A percentile compares a stretch with the other conserved stretches of the same genome.
phyloP scores from a whole-genome alignment of 2,797 vertebrate species.

The Parauchenoglanis punctatus region DNA sequence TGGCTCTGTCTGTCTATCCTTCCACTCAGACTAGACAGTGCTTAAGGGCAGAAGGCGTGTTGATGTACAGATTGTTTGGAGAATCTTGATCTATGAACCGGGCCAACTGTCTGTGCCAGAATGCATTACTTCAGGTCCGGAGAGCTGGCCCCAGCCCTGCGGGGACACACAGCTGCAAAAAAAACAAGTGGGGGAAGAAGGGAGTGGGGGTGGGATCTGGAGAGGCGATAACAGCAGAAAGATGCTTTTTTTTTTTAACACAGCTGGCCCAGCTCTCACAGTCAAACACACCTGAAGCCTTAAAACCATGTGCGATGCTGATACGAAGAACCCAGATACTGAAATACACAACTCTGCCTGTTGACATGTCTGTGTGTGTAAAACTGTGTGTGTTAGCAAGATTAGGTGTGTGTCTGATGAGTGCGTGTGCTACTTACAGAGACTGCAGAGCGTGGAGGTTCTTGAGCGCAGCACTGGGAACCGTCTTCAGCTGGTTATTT shows the following conservation, averaged over 20 bases:
- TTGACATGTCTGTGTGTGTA: not conserved
- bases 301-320: conserved; percentile 7
- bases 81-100: conserved; percentile 69
- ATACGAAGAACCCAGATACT: not conserved
- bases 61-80: conserved; percentile 77
- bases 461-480: conserved; percentile 89
- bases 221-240: conserved; percentile 67
- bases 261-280: conserved; percentile 40
- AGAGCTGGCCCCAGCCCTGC: conserved; percentile 63
- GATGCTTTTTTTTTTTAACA: conserved; percentile 65
- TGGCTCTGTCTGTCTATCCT: conserved; percentile 25
- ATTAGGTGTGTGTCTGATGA: conserved; percentile 2
- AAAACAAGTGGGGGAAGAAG: conserved; percentile 50
- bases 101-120: conserved; percentile 68
- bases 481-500: conserved; percentile 96
- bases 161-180: conserved; percentile 70
- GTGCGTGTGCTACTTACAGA: conserved; percentile 82
- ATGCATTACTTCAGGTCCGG: conserved; percentile 73
- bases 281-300: conserved; percentile 28
- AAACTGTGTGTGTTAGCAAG: not conserved
- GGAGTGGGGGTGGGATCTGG: conserved; percentile 58
- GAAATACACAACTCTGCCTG: not conserved
- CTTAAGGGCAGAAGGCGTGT: conserved; percentile 70
- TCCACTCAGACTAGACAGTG: conserved; percentile 62
- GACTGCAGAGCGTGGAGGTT: conserved; percentile 90